These are phyloP conservation scores for Ferrisia virgata DNA, from an alignment of 2,888 invertebrate genomes.

Conservation along the genomic window DNA sequence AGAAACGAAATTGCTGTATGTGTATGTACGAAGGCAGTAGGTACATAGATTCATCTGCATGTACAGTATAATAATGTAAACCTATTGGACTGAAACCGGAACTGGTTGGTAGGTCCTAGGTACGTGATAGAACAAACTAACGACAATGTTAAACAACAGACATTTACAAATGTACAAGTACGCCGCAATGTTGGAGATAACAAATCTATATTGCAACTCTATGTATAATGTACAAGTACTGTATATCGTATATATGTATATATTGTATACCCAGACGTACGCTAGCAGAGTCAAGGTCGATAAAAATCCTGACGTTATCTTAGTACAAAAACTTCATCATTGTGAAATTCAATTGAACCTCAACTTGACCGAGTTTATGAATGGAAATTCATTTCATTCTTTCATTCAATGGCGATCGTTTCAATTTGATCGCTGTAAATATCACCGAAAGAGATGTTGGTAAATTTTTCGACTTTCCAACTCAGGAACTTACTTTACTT, in stretches of 20 bases:
- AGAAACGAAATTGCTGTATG: too few relatives aligned
- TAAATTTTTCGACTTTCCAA: too few relatives aligned
- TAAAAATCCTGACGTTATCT: background rate
- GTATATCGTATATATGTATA: too few relatives aligned
- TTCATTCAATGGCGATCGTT: background rate
- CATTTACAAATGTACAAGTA: background rate
- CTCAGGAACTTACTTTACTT: too few relatives aligned
- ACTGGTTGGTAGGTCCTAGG: too few relatives aligned
- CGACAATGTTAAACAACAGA: background rate
- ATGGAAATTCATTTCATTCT: background rate
- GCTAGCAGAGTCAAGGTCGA: background rate
- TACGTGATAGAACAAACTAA: background rate
- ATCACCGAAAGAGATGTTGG: too few relatives aligned
- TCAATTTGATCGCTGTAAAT: background rate
- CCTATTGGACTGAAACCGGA: background rate
- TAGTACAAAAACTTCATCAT: background rate
- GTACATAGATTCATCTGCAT: too few relatives aligned
- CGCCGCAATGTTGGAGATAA: background rate
- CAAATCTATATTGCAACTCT: background rate
- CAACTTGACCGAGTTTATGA: background rate
- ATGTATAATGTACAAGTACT: background rate
- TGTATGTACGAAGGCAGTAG: too few relatives aligned
- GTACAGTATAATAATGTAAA: too few relatives aligned
- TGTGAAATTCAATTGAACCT: background rate
- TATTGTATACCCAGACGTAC: background rate